phyloP scores from a whole-genome alignment of 1,140 invertebrate species.

The Drosophila micromelanica region DNA sequence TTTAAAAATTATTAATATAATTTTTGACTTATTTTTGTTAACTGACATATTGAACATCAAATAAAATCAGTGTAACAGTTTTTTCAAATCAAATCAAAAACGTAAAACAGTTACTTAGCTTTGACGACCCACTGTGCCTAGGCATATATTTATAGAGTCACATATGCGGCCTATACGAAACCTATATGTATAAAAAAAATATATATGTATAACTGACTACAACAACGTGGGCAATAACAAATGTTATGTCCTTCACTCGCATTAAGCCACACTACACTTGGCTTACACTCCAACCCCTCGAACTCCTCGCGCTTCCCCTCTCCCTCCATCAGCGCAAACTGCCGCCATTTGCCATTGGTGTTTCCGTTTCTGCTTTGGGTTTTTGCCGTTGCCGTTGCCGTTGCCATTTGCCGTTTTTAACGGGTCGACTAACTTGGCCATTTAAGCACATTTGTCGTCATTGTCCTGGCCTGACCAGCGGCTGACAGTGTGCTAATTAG shows the following conservation, averaged over 20 bases:
- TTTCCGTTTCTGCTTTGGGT: slow-evolving; percentile 70
- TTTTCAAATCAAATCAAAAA: neutral
- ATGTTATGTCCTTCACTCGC: slow-evolving; percentile 41
- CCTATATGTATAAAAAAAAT: neutral
- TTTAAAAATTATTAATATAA: too few relatives aligned
- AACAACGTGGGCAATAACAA: too few relatives aligned
- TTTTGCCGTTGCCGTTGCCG: slow-evolving; percentile 34
- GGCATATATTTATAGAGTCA: slow-evolving; percentile 9
- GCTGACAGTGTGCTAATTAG: slow-evolving; percentile 82
- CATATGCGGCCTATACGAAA: slow-evolving; percentile 15
- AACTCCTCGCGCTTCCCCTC: neutral
- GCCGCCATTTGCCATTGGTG: slow-evolving; percentile 69
- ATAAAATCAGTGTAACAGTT: too few relatives aligned
- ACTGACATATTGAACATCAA: too few relatives aligned
- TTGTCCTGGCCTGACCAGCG: slow-evolving; percentile 58
- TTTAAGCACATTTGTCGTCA: slow-evolving; percentile 81
- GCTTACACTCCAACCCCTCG: neutral
- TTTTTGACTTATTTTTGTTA: too few relatives aligned
- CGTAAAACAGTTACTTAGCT: neutral
- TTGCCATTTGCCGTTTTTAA: slow-evolving; percentile 64
- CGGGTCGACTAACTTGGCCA: slow-evolving; percentile 74
- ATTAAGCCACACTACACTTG: slow-evolving; percentile 15
- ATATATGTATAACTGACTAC: slow-evolving; percentile 12
- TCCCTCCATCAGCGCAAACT: neutral
- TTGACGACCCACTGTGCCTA: slow-evolving; percentile 13